Evolutionary conservation across 2,888 invertebrate genomes (phyloP).

Genomic region (Hydriomena furcata): DNA sequence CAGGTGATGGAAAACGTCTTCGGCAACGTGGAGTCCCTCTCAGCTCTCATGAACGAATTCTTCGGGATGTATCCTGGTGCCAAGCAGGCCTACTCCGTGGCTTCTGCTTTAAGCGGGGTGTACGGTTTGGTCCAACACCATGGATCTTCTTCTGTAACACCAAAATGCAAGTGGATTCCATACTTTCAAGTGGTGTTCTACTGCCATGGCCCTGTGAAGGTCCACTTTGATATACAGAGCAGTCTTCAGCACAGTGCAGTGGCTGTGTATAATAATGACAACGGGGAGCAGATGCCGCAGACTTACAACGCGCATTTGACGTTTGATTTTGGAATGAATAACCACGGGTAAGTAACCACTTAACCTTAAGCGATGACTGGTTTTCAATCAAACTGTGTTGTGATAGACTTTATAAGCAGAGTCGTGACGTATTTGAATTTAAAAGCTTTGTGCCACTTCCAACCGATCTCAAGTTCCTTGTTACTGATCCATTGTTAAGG

Average conservation of each 20-base stretch:
- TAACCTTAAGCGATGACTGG: no score
- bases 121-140: constrained; percentile 55
- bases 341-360: constrained; percentile 59
- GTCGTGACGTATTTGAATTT: no score
- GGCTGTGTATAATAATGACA: constrained; percentile 67
- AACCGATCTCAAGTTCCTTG: no score
- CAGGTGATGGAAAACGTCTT: constrained; percentile 67
- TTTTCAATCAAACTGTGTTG: no score
- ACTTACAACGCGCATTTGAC: constrained; percentile 61
- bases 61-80: constrained; percentile 64
- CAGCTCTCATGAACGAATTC: constrained; percentile 70
- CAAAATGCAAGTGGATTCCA: constrained; percentile 69
- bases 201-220: constrained; percentile 65
- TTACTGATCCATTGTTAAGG: no score
- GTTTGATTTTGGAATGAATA: constrained; percentile 62
- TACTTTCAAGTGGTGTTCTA: constrained; percentile 67
- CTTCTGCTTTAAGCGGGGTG: constrained; percentile 63
- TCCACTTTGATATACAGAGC: constrained; percentile 66
- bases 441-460: no score
- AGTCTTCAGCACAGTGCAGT: constrained; percentile 50
- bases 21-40: constrained; percentile 61
- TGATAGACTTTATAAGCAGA: no score
- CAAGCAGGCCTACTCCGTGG: constrained; percentile 62
- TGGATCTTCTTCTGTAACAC: constrained; percentile 47
- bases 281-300: constrained; percentile 54